phyloP scores from a whole-genome alignment of 2,113 vertebrate species.

The Bagarius yarrelli region DNA sequence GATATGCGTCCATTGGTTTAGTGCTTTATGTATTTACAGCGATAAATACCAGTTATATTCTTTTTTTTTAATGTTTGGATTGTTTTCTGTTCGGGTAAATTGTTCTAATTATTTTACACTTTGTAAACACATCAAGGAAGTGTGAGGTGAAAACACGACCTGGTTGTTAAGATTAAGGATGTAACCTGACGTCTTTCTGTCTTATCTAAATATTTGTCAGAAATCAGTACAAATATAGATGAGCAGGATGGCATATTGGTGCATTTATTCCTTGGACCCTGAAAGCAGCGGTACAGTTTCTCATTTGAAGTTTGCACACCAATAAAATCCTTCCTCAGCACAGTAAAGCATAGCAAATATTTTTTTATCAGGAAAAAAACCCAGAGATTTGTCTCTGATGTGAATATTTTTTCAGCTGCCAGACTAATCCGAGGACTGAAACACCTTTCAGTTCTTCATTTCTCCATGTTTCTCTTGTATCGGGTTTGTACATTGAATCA shows the following conservation, averaged over 20 bases:
- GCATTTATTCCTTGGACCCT: background rate
- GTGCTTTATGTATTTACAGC: too few species aligned
- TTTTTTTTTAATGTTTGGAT: too few species aligned
- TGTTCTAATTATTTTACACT: too few species aligned
- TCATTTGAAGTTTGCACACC: background rate
- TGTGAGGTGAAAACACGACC: too few species aligned
- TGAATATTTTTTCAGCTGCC: background rate
- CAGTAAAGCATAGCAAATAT: background rate
- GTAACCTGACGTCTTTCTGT: too few species aligned
- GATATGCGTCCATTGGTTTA: too few species aligned
- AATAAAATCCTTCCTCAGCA: background rate
- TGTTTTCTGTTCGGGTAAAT: too few species aligned
- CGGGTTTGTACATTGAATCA: constrained; percentile 34
- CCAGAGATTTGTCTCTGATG: background rate
- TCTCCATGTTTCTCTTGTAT: background rate
- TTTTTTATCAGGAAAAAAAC: background rate
- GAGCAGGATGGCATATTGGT: background rate
- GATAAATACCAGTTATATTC: too few species aligned
- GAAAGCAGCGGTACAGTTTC: background rate
- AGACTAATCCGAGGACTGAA: background rate
- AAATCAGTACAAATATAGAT: too few species aligned
- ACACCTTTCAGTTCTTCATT: background rate
- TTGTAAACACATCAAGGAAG: too few species aligned
- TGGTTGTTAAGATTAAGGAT: too few species aligned
- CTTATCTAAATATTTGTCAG: too few species aligned